Evolutionary conservation across 2,113 vertebrate species (phyloP), one percentile per base, ranked within the genome.

Genomic region (Perca schrenkii): DNA sequence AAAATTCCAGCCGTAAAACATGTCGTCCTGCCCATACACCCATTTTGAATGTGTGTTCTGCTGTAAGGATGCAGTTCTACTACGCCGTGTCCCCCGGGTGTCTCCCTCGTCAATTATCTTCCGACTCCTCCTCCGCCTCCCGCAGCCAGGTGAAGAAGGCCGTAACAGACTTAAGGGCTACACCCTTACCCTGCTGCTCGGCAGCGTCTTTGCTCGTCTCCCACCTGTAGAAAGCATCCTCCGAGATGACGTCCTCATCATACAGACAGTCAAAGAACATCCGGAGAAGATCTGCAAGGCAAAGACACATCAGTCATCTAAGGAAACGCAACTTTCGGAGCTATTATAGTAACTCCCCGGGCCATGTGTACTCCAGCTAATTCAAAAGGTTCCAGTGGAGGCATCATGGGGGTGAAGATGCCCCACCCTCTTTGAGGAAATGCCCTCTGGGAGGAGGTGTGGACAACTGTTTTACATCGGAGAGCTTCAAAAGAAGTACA

Each of bases 201-300:
- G 97, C 97, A 0, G 97, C 97, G 95, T 99, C 98, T 92, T 97
- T 98, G 95, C 98, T 99, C 68, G 95, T 92, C 74, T 99, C 98
- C 98, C 98, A 99, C 74, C 96, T 97, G 95, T 99, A 99, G 95
- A 99, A 99, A 74, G 98, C 98, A 25, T 99, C 98, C 94, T 99
- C 98, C 0, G 98, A 99, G 90, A 99, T 99, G 16, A 99, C 98
- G 89, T 99, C 98, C 93, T 99, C 98, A 0, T 99, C 98, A 6
- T 99, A 99, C 60, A 99, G 97, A 95, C 97, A 99, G 86, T 99
- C 98, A 25, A 99, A 99, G 92, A 99, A 99, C 97, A 99, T 99
- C 93, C 98, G 96, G 64, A 99, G 94, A 83, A 99, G 87, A 93
- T 99, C 98, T 99, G 88, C 6, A 43, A 50, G 43, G 54, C 6